Evolutionary conservation across 2,113 vertebrate species (phyloP), one percentile per base, ranked within the genome.

Genomic region (Struthio camelus): DNA sequence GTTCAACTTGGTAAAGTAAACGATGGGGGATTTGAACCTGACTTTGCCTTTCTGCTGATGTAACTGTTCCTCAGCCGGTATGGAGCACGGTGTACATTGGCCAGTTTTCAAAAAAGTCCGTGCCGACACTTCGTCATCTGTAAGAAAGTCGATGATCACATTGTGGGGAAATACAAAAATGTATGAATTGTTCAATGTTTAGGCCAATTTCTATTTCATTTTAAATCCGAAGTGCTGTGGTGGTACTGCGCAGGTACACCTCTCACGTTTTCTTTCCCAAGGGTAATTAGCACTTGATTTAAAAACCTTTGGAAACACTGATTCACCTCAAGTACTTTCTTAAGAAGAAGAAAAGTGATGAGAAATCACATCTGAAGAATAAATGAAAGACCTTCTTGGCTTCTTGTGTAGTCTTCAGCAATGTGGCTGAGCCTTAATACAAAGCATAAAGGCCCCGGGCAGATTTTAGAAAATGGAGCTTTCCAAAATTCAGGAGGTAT

Each of bases 61-160:
- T 93, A 95, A 94, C 84, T 0, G 1, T 19, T 85, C 72, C 84
- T 91, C 70, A 82, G 70, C n/a, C 62, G 58, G 73, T 61, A 48
- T 56, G 38, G 36, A 90, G 83, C 80, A 11, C 59, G 32, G 62
- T 76, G 61, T 85, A 83, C 20, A 12, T 9, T 79, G 80, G 85
- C 87, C 78, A 66, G 30, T 58, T 19, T 82, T 87, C 81, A 96
- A 40, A 91, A 87, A 42, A 69, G 62, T 72, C 79, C 58, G 2
- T 95, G 87, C 90, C 90, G 87, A 91, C 87, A n/a, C 94, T 90
- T 75, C 89, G 44, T 91, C 38, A 25, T 23, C 50, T 36, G 22
- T 65, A 77, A 76, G 62, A 69, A 80, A 89, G 51, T 30, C 94
- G 75, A 77, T 87, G 91, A 90, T 50, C 54, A 58, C 75, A 66